Evolutionary conservation across 2,888 invertebrate species (phyloP).

Genomic region (Xiphydria camelus): DNA sequence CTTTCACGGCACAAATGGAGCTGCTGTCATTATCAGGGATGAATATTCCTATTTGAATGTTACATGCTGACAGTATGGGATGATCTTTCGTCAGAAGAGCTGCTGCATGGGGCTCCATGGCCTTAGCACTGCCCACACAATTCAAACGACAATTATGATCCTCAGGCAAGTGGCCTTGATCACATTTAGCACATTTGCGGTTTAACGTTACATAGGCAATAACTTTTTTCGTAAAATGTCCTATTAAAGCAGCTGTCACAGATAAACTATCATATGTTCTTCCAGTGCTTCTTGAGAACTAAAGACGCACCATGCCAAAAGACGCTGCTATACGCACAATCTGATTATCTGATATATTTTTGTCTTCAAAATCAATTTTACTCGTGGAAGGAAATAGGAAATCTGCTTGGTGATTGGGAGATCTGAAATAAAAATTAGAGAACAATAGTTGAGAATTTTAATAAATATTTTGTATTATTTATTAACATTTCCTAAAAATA

Average conservation of each 20-base stretch:
- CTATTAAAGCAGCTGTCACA: slow-evolving; percentile 25
- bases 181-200: slow-evolving; percentile 28
- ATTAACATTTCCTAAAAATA: slow-evolving; percentile 3
- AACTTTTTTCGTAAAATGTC: slow-evolving; percentile 27
- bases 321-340: slow-evolving; percentile 21
- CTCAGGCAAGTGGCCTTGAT: slow-evolving; percentile 17
- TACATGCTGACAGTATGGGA: slow-evolving; percentile 17
- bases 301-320: slow-evolving; percentile 25
- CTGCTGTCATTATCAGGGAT: slow-evolving; percentile 31
- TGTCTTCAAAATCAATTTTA: slow-evolving; percentile 8
- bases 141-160: slow-evolving; percentile 32
- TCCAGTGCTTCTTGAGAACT: slow-evolving; percentile 25
- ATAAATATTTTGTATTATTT: not conserved
- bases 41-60: slow-evolving; percentile 25
- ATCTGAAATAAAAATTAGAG: slow-evolving; percentile 4
- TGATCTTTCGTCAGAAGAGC: slow-evolving; percentile 19
- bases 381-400: slow-evolving; percentile 10
- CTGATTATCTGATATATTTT: slow-evolving; percentile 2
- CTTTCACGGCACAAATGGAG: slow-evolving; percentile 25
- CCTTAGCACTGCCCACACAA: slow-evolving; percentile 28
- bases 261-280: slow-evolving; percentile 28
- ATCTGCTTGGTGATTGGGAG: slow-evolving; percentile 5
- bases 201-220: slow-evolving; percentile 22
- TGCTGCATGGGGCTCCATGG: slow-evolving; percentile 30
- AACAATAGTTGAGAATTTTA: not conserved